phyloP scores from a whole-genome alignment of 2,797 vertebrate species.

The Loris lydekkerianus region DNA sequence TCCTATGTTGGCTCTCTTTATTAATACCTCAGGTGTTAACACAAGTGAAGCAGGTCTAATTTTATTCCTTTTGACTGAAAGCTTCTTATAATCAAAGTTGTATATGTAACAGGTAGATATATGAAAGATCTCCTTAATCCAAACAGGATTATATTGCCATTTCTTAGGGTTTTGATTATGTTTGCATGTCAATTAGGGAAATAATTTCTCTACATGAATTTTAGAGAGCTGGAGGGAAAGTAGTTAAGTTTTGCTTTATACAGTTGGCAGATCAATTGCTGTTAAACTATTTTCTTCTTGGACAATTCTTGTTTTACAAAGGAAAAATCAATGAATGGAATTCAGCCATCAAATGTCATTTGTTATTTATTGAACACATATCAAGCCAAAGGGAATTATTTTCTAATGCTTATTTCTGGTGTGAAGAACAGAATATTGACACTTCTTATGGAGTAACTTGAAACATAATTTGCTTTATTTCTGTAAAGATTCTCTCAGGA shows the following conservation, averaged over 20 bases:
- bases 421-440: background rate
- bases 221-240: background rate
- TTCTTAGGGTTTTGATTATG: background rate
- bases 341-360: background rate
- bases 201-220: background rate
- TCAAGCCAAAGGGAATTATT: constrained; percentile 25
- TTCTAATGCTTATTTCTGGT: background rate
- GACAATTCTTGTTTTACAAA: background rate
- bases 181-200: background rate
- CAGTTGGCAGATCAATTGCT: background rate
- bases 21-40: background rate
- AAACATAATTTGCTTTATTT: background rate
- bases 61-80: constrained; percentile 7
- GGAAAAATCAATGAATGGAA: constrained; percentile 30
- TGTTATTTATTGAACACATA: background rate
- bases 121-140: background rate
- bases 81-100: background rate
- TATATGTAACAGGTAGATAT: background rate
- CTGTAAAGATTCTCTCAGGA: background rate
- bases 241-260: background rate
- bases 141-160: background rate
- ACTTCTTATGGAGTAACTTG: background rate
- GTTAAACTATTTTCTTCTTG: constrained; percentile 35
- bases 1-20: background rate
- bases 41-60: background rate